Conservation (phyloP, 1,140 invertebrate genomes). For the Tribolium castaneum region DNA sequence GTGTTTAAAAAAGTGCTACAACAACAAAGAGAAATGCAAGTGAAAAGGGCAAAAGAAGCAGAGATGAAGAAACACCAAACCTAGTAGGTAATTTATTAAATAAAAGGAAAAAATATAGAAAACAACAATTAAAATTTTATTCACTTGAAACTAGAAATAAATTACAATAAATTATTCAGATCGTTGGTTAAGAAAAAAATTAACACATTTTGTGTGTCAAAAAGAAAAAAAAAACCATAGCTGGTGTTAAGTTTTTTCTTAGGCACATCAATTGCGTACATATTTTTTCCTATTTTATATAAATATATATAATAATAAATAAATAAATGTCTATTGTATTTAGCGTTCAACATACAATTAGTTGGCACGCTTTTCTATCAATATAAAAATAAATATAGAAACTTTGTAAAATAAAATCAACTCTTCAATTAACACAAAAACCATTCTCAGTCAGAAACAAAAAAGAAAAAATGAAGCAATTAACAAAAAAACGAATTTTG, state of each 20-base stretch:
- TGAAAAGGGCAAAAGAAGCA: constrained; percentile 60
- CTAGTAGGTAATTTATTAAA: too few species aligned
- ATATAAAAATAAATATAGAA: constrained; percentile 29
- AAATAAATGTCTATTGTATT: background rate
- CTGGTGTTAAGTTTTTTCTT: constrained; percentile 17
- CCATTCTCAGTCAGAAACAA: constrained; percentile 1
- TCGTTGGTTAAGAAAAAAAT: constrained; percentile 8
- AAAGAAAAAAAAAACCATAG: background rate
- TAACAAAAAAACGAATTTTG: constrained; percentile 56
- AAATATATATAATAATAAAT: constrained; percentile 17
- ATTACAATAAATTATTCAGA: constrained; percentile 19
- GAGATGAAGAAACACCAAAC: constrained; percentile 46
- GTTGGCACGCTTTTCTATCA: background rate
- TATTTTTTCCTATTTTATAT: constrained; percentile 9
- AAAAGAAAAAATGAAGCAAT: background rate
- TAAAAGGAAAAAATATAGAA: background rate
- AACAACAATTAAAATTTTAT: constrained; percentile 34
- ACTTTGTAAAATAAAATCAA: constrained; percentile 29
- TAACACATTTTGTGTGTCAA: background rate
- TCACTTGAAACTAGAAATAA: constrained; percentile 29
- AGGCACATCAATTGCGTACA: background rate
- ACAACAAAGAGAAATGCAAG: constrained; percentile 60
- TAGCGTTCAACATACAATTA: too few species aligned
- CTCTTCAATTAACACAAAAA: constrained; percentile 19
- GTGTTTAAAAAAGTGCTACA: constrained; percentile 58